Conservation (phyloP, 2,888 invertebrate species). For the Metopia argyrocephala region DNA sequence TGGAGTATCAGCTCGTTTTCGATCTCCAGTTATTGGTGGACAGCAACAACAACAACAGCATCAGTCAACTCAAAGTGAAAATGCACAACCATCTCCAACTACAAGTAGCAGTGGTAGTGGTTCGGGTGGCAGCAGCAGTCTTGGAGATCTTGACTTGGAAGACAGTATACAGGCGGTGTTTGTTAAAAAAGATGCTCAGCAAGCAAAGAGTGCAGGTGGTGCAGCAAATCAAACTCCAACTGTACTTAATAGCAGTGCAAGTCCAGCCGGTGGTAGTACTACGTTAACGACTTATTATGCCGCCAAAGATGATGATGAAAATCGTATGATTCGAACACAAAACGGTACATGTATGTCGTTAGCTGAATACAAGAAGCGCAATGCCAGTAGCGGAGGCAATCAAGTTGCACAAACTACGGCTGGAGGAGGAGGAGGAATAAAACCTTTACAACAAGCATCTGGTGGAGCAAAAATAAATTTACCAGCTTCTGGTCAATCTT, state of each 20-base stretch:
- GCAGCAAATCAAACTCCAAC: slow-evolving; percentile 48
- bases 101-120: slow-evolving; percentile 22
- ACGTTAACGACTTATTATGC: slow-evolving; percentile 73
- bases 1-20: slow-evolving; percentile 52
- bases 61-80: slow-evolving; percentile 41
- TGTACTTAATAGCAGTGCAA: slow-evolving; percentile 69
- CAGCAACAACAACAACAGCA: slow-evolving; percentile 52
- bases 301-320: slow-evolving; percentile 73
- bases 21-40: slow-evolving; percentile 49
- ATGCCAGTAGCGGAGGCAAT: slow-evolving; percentile 61
- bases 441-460: slow-evolving; percentile 59
- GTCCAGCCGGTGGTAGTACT: slow-evolving; percentile 68
- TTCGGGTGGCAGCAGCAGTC: slow-evolving; percentile 48
- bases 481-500: slow-evolving; percentile 63
- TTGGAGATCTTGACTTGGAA: slow-evolving; percentile 74
- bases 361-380: slow-evolving; percentile 75
- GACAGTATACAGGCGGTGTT: slow-evolving; percentile 77
- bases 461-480: slow-evolving; percentile 65
- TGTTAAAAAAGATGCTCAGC: slow-evolving; percentile 75
- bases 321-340: slow-evolving; percentile 70
- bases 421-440: slow-evolving; percentile 33
- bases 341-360: slow-evolving; percentile 75
- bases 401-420: slow-evolving; percentile 44
- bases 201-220: slow-evolving; percentile 67
- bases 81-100: slow-evolving; percentile 39